These are phyloP conservation scores for Reticulitermes speratus DNA, from an alignment of 1,140 invertebrate species.

Conservation along the genomic window DNA sequence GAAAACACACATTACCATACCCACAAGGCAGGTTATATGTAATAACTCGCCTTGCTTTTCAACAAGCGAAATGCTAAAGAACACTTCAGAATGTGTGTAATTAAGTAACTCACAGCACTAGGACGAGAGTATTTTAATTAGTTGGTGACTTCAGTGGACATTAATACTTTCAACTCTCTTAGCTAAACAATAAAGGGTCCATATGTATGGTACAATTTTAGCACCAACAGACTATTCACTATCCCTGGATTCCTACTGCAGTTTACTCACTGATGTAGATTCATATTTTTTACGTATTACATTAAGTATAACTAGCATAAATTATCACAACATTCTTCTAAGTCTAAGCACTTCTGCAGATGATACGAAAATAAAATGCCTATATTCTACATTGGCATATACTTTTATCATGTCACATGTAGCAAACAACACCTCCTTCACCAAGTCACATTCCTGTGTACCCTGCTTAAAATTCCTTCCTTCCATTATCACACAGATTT, in stretches of 20 bases:
- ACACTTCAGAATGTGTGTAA: neutral
- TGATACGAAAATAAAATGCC: slow-evolving; percentile 27
- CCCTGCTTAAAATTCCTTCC: neutral
- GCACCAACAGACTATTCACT: neutral
- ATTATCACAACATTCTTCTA: slow-evolving; percentile 27
- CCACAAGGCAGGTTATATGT: neutral
- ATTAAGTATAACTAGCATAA: slow-evolving; percentile 26
- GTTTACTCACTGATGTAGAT: neutral
- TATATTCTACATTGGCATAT: slow-evolving; percentile 11
- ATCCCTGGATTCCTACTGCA: neutral
- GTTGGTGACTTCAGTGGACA: neutral
- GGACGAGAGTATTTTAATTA: neutral
- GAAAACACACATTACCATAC: neutral
- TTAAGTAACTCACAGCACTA: neutral
- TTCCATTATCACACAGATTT: neutral
- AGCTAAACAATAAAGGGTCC: neutral
- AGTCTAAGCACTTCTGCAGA: slow-evolving; percentile 23
- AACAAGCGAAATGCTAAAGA: neutral
- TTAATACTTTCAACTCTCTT: neutral
- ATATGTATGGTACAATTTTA: neutral
- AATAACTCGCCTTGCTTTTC: neutral
- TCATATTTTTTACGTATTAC: slow-evolving; percentile 10
- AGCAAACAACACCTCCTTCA: neutral
- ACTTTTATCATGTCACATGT: neutral
- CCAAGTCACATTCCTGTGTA: neutral